These are phyloP conservation scores for Vultur gryphus DNA, from an alignment of 2,797 vertebrate species.

Conservation along the genomic window DNA sequence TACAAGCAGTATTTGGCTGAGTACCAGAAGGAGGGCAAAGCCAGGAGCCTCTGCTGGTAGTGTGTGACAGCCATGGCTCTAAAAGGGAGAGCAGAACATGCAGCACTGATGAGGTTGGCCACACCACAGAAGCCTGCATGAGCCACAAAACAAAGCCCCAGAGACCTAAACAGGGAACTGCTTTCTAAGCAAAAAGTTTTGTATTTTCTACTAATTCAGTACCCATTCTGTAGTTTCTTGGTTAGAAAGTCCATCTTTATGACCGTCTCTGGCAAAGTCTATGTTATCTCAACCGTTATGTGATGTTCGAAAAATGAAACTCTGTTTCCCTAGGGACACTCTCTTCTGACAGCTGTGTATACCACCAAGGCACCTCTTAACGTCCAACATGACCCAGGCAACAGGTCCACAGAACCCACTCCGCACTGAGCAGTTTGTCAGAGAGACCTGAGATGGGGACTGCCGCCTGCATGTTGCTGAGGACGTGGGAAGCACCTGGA, in stretches of 20 bases:
- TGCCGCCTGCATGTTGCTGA: accelerated
- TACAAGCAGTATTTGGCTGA: background rate
- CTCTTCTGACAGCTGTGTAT: background rate
- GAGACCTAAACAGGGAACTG: background rate
- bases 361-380: background rate
- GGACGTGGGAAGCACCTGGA: background rate
- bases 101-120: background rate
- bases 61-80: background rate
- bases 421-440: background rate
- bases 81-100: background rate
- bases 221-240: background rate
- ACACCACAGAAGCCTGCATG: accelerated
- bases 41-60: background rate
- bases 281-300: background rate
- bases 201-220: background rate
- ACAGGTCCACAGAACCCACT: background rate
- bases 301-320: background rate
- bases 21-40: background rate
- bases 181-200: background rate
- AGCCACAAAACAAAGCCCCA: background rate
- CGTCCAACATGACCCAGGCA: background rate
- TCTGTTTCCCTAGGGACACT: background rate
- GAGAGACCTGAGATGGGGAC: background rate
- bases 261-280: background rate
- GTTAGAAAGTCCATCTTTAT: background rate